Base-by-base conservation (phyloP, 92 coral and sea anemone genomes). In the Diadumene lineata region DNA sequence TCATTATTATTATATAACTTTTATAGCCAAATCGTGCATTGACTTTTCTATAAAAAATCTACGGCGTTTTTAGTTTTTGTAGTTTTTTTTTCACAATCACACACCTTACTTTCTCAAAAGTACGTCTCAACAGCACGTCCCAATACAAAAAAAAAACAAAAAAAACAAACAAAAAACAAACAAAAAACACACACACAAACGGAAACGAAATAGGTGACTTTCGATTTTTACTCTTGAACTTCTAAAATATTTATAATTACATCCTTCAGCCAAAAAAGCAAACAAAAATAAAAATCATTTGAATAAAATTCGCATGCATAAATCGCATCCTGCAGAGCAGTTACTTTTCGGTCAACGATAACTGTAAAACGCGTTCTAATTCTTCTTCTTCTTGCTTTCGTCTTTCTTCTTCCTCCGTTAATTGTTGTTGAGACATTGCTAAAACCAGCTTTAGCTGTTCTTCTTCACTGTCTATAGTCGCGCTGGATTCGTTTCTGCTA, bases 391-490 rank as follows among this genome's bases (percentile, higher is more conserved):
- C 99, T 38, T 74, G 89, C 69, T 81, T 79, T 69, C 89, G 72
- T 66, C 88, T 89, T 50, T 57, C 77, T 64, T 85, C 91, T 61
- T 92, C 92, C 43, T 89, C 84, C 43, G 83, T 83, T 43, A 82
- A 66, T 61, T 96, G 91, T 43, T 92, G 94, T 60, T 91, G 86
- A 4, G 99, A 96, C 68, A 96, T 83, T 24, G 93, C 99, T 85
- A 96, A 83, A 6, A 97, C 99, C n/a, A 91, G 82, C 65, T 85
- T 89, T 46, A 96, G 69, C 50, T 96, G 89, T 64, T 96, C 99
- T 30, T 96, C 96, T 29, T 73, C 79, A 56, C 74, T 57, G 21
- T 74, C 82, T 27, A 69, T 72, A 65, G 60, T 66, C 15, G 69
- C 85, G 43, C 43, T 70, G 65, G 72, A 51, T 23, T 78, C 87